Conservation (phyloP, 1,140 invertebrate species). For the Drosophila tsacasi region DNA sequence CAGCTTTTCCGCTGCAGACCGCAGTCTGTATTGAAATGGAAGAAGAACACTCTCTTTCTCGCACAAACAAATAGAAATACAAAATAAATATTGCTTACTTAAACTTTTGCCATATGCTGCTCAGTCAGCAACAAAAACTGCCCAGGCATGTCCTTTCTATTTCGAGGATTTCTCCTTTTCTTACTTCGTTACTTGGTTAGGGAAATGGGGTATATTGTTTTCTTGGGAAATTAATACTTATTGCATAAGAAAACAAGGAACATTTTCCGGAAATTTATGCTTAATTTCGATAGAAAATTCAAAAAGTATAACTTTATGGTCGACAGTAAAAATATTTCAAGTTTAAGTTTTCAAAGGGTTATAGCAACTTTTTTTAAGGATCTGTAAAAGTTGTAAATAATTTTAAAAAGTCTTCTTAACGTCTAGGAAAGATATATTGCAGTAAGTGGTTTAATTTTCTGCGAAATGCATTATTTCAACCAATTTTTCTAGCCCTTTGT, state of each 20-base stretch:
- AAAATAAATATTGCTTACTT: slow-evolving; percentile 81
- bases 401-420: too few species aligned
- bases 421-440: too few species aligned
- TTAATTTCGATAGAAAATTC: neutral
- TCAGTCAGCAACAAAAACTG: slow-evolving; percentile 71
- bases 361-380: too few species aligned
- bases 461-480: too few species aligned
- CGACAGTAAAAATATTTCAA: too few species aligned
- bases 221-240: neutral
- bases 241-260: neutral
- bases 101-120: slow-evolving; percentile 80
- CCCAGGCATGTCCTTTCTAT: slow-evolving; percentile 70
- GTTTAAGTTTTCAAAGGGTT: too few species aligned
- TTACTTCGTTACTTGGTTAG: neutral
- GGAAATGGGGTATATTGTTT: slow-evolving; percentile 7
- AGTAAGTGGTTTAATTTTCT: too few species aligned
- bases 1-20: slow-evolving; percentile 44
- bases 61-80: slow-evolving; percentile 55
- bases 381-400: too few species aligned
- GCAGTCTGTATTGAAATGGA: slow-evolving; percentile 56
- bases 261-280: neutral
- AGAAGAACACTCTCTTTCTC: slow-evolving; percentile 47
- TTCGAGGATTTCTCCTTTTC: slow-evolving; percentile 27
- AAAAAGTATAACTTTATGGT: too few species aligned
- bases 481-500: too few species aligned